These are phyloP conservation scores for Helostoma temminkii DNA, from an alignment of 2,797 vertebrate genomes.

Conservation along the genomic window DNA sequence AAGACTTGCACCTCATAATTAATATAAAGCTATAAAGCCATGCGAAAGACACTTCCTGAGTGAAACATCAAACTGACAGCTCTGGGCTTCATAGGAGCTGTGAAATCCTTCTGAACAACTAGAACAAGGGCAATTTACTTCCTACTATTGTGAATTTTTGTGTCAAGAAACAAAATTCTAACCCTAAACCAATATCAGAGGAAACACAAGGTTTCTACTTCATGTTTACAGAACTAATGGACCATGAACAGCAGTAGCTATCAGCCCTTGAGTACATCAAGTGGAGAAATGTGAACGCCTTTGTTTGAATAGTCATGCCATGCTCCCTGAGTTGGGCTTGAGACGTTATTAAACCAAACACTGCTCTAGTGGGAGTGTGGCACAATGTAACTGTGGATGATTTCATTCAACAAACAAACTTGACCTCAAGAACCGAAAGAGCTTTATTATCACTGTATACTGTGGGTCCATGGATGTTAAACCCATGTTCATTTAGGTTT, in stretches of 20 bases:
- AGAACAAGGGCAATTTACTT: constrained; percentile 19
- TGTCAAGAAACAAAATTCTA: constrained; percentile 19
- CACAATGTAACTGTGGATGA: constrained; percentile 50
- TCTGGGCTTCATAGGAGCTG: background rate
- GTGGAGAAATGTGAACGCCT: constrained; percentile 54
- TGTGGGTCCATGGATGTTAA: background rate
- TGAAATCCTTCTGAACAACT: constrained; percentile 8
- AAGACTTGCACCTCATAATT: constrained; percentile 1
- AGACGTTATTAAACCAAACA: constrained; percentile 69
- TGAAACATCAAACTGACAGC: constrained; percentile 7
- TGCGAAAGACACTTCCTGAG: background rate
- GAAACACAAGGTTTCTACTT: constrained; percentile 47
- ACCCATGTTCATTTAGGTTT: background rate
- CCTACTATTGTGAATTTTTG: constrained; percentile 32
- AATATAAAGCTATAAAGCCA: constrained; percentile 27
- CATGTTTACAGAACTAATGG: constrained; percentile 36
- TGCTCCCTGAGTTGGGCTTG: constrained; percentile 38
- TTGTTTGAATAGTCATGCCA: constrained; percentile 67
- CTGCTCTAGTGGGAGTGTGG: constrained; percentile 13
- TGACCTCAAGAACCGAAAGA: background rate
- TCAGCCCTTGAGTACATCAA: constrained; percentile 16
- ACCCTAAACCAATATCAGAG: constrained; percentile 17
- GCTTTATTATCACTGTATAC: background rate
- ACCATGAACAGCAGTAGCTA: constrained; percentile 20
- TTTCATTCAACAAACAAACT: constrained; percentile 52